Evolutionary conservation across 2,113 vertebrate species (phyloP).

Genomic region (Macrotis lagotis): DNA sequence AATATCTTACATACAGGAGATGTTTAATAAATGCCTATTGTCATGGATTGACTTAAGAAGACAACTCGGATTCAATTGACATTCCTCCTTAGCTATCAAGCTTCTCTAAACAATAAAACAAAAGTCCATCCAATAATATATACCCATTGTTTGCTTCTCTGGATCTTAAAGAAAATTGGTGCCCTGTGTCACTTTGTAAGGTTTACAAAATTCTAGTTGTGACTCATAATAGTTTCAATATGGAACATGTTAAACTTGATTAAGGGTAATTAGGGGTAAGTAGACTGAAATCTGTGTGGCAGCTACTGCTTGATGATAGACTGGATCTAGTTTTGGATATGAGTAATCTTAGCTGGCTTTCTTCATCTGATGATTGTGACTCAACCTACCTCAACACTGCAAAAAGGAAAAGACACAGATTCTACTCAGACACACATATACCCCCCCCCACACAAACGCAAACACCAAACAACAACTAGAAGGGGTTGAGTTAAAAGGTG

Average conservation of each 20-base stretch:
- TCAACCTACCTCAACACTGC: rapidly evolving
- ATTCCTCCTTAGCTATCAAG: no score
- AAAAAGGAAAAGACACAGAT: neutral
- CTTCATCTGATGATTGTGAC: neutral
- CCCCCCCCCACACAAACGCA: no score
- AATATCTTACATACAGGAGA: no score
- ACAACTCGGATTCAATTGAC: no score
- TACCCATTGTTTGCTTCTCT: no score
- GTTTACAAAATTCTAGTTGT: neutral
- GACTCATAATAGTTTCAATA: neutral
- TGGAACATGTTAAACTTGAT: neutral
- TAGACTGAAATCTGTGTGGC: neutral
- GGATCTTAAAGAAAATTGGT: neutral
- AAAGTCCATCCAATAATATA: no score
- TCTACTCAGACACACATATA: neutral
- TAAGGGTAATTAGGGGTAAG: neutral
- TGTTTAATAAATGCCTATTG: no score
- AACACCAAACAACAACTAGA: neutral
- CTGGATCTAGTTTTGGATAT: neutral
- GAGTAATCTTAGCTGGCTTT: neutral
- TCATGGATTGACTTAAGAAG: no score
- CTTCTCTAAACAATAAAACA: no score
- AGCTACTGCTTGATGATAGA: neutral
- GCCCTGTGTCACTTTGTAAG: neutral
- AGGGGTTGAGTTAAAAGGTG: neutral